Conservation (phyloP, 2,888 invertebrate genomes). For the Cartodere bifasciata region DNA sequence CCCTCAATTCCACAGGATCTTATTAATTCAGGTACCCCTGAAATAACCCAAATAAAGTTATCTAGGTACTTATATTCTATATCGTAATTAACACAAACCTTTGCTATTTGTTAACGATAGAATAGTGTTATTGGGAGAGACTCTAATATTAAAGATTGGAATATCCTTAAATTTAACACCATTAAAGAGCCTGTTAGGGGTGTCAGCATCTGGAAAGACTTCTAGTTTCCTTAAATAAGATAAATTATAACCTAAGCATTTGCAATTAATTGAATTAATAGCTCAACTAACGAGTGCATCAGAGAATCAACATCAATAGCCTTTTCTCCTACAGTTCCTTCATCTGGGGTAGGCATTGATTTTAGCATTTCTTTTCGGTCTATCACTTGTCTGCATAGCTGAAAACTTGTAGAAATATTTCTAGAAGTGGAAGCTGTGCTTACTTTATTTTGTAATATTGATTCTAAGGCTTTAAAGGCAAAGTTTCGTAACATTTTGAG, state of each 20-base stretch:
- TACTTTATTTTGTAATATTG: too few relatives aligned
- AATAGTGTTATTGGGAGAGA: conserved; percentile 81
- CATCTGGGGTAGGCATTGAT: conserved; percentile 46
- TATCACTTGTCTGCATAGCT: conserved; percentile 37
- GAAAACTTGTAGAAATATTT: too few relatives aligned
- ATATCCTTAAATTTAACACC: conserved; percentile 67
- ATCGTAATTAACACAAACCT: conserved; percentile 44
- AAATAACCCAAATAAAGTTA: conserved; percentile 13
- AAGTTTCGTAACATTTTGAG: too few relatives aligned
- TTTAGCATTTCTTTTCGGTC: conserved; percentile 42
- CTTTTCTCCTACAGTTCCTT: conserved; percentile 68
- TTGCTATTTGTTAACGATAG: conserved; percentile 57
- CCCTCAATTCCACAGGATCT: conserved; percentile 83
- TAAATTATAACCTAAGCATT: too few relatives aligned
- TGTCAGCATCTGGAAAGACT: conserved; percentile 61
- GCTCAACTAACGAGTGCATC: conserved; percentile 41
- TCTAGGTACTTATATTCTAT: background rate
- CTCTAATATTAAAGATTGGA: conserved; percentile 71
- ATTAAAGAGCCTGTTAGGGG: conserved; percentile 58
- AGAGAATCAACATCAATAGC: conserved; percentile 55
- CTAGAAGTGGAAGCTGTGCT: too few relatives aligned
- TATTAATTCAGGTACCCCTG: conserved; percentile 45
- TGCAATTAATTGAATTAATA: too few relatives aligned
- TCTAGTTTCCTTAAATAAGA: conserved; percentile 46
- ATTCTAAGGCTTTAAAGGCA: too few relatives aligned